Conservation (phyloP, 2,797 vertebrate genomes). For the Trichosurus vulpecula region DNA sequence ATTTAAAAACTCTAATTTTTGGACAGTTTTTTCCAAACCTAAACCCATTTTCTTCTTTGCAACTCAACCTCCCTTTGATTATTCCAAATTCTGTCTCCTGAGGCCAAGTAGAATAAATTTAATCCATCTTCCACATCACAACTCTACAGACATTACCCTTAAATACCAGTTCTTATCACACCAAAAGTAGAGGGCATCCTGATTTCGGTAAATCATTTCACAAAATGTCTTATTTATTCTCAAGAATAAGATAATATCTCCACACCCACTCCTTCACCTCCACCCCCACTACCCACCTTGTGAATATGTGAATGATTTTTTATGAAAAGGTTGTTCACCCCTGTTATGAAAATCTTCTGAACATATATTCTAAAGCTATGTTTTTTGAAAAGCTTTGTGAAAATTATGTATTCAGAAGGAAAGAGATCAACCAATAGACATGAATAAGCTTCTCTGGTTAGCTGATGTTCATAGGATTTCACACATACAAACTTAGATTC, state of each 20-base stretch:
- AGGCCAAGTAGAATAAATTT: neutral
- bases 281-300: neutral
- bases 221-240: neutral
- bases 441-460: constrained; percentile 20
- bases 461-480: constrained; percentile 10
- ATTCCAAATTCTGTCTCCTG: neutral
- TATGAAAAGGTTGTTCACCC: neutral
- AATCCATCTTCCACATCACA: neutral
- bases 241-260: neutral
- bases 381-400: neutral
- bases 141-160: neutral
- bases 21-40: neutral
- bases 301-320: neutral
- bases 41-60: neutral
- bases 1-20: neutral
- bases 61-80: neutral
- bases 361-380: neutral
- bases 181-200: neutral
- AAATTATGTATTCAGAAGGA: neutral
- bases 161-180: neutral
- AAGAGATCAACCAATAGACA: neutral
- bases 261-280: neutral
- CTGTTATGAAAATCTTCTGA: neutral
- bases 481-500: constrained; percentile 21
- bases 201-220: neutral